Conservation (phyloP, 37 sponge, comb jelly and placozoan genomes). For the Lycopodina hypogea region DNA sequence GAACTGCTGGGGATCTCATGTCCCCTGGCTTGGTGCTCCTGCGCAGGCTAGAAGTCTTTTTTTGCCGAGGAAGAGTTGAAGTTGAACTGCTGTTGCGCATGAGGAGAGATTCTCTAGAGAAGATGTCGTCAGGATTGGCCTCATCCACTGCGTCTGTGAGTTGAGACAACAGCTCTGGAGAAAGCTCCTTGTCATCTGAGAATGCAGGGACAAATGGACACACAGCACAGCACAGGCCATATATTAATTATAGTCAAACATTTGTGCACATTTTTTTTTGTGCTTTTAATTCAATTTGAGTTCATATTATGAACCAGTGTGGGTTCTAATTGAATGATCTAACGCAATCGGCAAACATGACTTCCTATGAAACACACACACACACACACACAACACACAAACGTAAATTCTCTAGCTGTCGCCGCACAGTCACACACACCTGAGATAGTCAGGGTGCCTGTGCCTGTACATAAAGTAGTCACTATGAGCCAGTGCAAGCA, state of each 20-base stretch:
- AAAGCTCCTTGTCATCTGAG: neutral
- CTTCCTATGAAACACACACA: neutral
- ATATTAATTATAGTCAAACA: too few species aligned
- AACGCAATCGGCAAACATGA: neutral
- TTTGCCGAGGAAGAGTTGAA: neutral
- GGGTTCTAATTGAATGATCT: neutral
- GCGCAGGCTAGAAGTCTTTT: neutral
- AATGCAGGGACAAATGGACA: neutral
- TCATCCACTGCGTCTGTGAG: neutral
- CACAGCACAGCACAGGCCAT: neutral
- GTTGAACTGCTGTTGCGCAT: neutral
- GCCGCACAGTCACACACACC: too few species aligned
- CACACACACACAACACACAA: too few species aligned
- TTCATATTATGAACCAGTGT: too few species aligned
- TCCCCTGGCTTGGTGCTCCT: neutral
- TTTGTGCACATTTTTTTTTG: too few species aligned
- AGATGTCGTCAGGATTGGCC: slow-evolving; percentile 17
- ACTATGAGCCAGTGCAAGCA: too few species aligned
- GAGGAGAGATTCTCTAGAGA: slow-evolving; percentile 17
- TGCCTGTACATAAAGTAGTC: too few species aligned
- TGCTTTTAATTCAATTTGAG: too few species aligned
- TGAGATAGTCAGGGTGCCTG: too few species aligned
- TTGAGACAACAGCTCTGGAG: neutral
- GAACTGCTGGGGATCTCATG: neutral
- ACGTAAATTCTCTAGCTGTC: too few species aligned